Evolutionary conservation across 2,113 vertebrate genomes (phyloP).

Genomic region (Sinocyclocheilus maitianheensis): DNA sequence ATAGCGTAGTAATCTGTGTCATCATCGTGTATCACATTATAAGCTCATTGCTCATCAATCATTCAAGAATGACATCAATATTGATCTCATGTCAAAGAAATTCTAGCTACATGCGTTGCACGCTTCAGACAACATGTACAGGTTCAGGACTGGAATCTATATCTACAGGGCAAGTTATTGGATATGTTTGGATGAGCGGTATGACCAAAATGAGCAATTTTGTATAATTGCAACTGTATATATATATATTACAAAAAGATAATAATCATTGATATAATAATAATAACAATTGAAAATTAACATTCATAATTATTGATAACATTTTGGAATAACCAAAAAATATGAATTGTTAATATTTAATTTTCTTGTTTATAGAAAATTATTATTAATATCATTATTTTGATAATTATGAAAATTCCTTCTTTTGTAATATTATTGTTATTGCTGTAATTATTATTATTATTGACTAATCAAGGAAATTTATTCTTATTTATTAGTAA

Average conservation of each 20-base stretch:
- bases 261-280: neutral
- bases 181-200: neutral
- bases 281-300: neutral
- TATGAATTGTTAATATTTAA: too few species aligned
- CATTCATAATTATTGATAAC: too few species aligned
- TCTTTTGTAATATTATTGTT: neutral
- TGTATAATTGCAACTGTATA: too few species aligned
- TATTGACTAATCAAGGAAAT: neutral
- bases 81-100: slow-evolving; percentile 37
- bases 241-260: neutral
- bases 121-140: neutral
- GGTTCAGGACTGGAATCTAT: neutral
- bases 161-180: neutral
- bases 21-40: slow-evolving; percentile 35
- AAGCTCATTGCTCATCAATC: slow-evolving; percentile 37
- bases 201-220: neutral
- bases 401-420: too few species aligned
- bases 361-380: neutral
- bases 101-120: neutral
- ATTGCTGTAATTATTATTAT: neutral
- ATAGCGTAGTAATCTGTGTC: slow-evolving; percentile 16
- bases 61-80: slow-evolving; percentile 29
- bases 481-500: neutral
- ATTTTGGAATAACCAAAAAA: too few species aligned
- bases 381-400: neutral